A percentile compares a stretch with the other conserved stretches of the same genome.
These are phyloP conservation scores for Aphidius colemani DNA, from an alignment of 2,888 invertebrate species.

Conservation along the genomic window DNA sequence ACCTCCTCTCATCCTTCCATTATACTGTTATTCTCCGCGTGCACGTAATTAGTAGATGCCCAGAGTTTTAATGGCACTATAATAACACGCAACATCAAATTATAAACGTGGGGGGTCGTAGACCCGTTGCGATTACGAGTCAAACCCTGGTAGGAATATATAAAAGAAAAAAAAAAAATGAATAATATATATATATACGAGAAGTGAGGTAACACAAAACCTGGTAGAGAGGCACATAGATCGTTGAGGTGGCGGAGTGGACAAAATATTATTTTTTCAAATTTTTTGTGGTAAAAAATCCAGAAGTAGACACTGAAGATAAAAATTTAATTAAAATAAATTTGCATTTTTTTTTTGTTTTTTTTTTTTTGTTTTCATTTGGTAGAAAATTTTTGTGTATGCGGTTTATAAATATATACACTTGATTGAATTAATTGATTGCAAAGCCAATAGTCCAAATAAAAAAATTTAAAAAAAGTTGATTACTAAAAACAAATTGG, in stretches of 20 bases:
- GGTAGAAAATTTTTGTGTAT: neutral
- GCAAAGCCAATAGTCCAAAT: too few species aligned
- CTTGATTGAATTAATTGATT: neutral
- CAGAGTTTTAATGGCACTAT: constrained; percentile 54
- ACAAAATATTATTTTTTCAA: too few species aligned
- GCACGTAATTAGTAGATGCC: constrained; percentile 55
- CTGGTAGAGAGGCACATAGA: too few species aligned
- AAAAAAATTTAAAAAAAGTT: too few species aligned
- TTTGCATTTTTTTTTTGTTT: neutral
- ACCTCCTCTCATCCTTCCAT: constrained; percentile 9
- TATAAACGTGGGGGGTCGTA: constrained; percentile 45
- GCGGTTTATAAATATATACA: neutral
- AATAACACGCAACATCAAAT: constrained; percentile 56
- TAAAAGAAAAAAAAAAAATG: neutral
- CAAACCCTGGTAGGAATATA: constrained; percentile 18
- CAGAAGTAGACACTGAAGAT: neutral
- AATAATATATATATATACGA: constrained; percentile 7
- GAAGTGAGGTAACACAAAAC: too few species aligned
- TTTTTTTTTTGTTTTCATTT: neutral
- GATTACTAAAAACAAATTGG: too few species aligned
- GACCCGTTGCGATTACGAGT: constrained; percentile 39
- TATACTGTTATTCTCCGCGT: constrained; percentile 40
- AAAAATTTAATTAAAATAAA: neutral
- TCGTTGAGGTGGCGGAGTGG: too few species aligned
- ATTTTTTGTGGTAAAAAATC: too few species aligned